phyloP scores from a whole-genome alignment of 2,888 invertebrate genomes.

The Euplagia quadripunctaria region DNA sequence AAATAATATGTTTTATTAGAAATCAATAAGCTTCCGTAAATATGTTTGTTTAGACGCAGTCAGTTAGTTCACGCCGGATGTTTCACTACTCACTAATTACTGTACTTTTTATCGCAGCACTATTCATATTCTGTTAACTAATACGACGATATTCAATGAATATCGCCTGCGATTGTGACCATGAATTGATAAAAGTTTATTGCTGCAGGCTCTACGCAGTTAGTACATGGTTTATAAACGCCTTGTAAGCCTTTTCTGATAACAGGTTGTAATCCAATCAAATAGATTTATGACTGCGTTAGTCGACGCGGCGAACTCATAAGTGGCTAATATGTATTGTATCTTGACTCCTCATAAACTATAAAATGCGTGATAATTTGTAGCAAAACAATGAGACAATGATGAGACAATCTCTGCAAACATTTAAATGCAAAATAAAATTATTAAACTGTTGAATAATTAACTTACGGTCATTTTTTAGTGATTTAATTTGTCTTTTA shows the following conservation, averaged over 20 bases:
- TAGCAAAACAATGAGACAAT: no score
- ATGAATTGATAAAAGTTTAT: conserved; percentile 9
- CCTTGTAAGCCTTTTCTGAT: not conserved
- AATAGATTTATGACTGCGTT: not conserved
- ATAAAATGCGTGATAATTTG: not conserved
- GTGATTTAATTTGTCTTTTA: not conserved
- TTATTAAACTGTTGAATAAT: not conserved
- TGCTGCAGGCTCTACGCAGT: not conserved
- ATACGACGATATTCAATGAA: conserved; percentile 20
- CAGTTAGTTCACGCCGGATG: conserved; percentile 56
- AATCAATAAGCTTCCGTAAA: conserved; percentile 37
- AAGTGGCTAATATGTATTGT: not conserved
- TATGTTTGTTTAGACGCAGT: conserved; percentile 32
- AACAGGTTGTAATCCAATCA: not conserved
- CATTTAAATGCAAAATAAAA: no score
- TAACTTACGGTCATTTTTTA: not conserved
- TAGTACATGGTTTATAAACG: not conserved
- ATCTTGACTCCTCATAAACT: not conserved
- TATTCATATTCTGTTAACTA: conserved; percentile 37
- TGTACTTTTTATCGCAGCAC: conserved; percentile 44
- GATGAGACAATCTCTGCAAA: no score
- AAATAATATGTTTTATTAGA: conserved; percentile 28
- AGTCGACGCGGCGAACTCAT: not conserved
- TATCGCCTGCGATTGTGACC: conserved; percentile 13
- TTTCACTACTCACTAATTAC: conserved; percentile 58